Percentiles rank a stretch among this genome's conserved stretches.
These are phyloP conservation scores for Flabesymbios commensalis DNA, from an alignment of 2,888 invertebrate species.

Conservation along the genomic window DNA sequence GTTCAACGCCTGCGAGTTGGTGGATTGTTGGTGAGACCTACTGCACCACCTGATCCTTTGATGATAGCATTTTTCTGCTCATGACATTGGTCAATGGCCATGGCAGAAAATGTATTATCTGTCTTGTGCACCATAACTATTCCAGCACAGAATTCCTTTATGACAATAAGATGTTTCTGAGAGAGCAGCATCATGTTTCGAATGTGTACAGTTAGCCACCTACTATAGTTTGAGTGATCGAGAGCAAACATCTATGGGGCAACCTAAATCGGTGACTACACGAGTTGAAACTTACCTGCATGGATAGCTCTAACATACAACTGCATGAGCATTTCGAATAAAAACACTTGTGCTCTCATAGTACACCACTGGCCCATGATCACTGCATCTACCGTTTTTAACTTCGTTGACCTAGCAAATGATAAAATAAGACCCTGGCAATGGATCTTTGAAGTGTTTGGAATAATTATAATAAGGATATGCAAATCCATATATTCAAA, in stretches of 20 bases:
- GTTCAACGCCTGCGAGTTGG: constrained; percentile 29
- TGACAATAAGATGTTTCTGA: constrained; percentile 26
- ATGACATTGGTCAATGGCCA: constrained; percentile 7
- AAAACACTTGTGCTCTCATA: too few relatives aligned
- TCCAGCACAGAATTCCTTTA: constrained; percentile 29
- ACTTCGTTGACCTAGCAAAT: too few relatives aligned
- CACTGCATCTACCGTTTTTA: too few relatives aligned
- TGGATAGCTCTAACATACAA: too few relatives aligned
- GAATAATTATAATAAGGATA: too few relatives aligned
- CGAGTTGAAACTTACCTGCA: too few relatives aligned
- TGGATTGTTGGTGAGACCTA: constrained; percentile 37
- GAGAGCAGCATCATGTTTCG: constrained; percentile 33
- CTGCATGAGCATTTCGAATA: too few relatives aligned
- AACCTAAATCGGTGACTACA: too few relatives aligned
- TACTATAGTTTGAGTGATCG: constrained; percentile 34
- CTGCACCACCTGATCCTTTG: constrained; percentile 37
- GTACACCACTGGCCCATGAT: too few relatives aligned
- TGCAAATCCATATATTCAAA: too few relatives aligned
- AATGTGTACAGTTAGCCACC: constrained; percentile 39
- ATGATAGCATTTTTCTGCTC: constrained; percentile 39
- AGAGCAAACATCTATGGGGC: constrained; percentile 33
- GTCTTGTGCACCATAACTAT: constrained; percentile 36
- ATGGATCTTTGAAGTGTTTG: too few relatives aligned
- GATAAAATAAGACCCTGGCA: too few relatives aligned
- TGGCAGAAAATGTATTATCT: constrained; percentile 14